These are phyloP conservation scores for Pseudolaguvia tuberculata DNA, from an alignment of 2,113 vertebrate genomes.

Conservation along the genomic window DNA sequence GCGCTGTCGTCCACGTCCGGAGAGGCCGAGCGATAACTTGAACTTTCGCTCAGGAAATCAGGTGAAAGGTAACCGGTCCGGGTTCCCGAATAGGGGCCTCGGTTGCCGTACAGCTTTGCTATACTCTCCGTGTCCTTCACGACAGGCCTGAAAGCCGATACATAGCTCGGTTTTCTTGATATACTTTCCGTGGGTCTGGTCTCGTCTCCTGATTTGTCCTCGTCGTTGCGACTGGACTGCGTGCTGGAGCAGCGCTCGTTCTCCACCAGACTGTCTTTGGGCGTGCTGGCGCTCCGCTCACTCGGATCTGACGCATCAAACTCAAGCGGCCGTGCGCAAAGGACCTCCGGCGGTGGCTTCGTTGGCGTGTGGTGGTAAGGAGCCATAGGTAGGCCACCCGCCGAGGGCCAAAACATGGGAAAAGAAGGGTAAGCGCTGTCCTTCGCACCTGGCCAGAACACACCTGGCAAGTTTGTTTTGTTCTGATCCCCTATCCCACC, in stretches of 20 bases:
- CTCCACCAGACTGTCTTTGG: slow-evolving; percentile 69
- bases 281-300: slow-evolving; percentile 74
- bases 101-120: slow-evolving; percentile 86
- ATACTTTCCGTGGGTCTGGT: slow-evolving; percentile 72
- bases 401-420: slow-evolving; percentile 89
- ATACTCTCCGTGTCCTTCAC: slow-evolving; percentile 91
- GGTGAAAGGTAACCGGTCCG: slow-evolving; percentile 81
- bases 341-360: slow-evolving; percentile 72
- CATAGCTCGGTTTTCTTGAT: slow-evolving; percentile 81
- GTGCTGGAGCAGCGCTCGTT: slow-evolving; percentile 79
- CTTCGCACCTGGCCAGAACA: slow-evolving; percentile 74
- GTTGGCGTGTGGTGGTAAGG: slow-evolving; percentile 78
- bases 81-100: slow-evolving; percentile 68
- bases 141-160: slow-evolving; percentile 92
- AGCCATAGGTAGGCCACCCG: slow-evolving; percentile 78
- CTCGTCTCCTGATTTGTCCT: slow-evolving; percentile 80
- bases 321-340: slow-evolving; percentile 67
- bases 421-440: slow-evolving; percentile 82
- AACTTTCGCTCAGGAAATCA: slow-evolving; percentile 90
- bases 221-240: slow-evolving; percentile 72
- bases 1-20: slow-evolving; percentile 90
- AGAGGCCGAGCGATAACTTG: slow-evolving; percentile 85
- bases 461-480: slow-evolving; percentile 63
- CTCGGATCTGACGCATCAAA: slow-evolving; percentile 69
- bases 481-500: slow-evolving; percentile 63